Base-by-base conservation (phyloP, 2,888 invertebrate genomes). In the Drosophila helvetica region DNA sequence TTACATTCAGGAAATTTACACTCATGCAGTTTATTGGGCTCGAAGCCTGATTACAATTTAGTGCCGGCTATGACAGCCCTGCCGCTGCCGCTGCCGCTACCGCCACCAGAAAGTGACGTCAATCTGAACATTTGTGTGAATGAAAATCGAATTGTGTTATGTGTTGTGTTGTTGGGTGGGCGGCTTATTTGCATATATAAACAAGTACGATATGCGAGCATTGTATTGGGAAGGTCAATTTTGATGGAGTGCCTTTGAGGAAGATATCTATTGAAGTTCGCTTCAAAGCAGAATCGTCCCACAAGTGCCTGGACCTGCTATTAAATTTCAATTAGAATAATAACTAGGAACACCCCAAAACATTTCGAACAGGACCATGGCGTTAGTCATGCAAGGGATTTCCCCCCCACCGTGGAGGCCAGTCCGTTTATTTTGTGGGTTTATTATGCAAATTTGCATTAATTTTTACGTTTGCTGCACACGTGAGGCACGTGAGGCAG, bases 391-490 rank as follows among this genome's bases (percentile, higher is more conserved):
- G 85, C 82, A 78, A 87, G 71, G 22, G 33, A 19, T 59, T 59
- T 57, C 19, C 43, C 43, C 59, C 51, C 61, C 43, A 61, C 66
- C n/a, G n/a, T n/a, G n/a, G 69, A 73, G 74, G 55, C 58, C 47
- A 27, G 50, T 52, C 63, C 62, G 53, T 68, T 81, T 76, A 88
- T 84, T 86, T 64, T 75, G 65, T 77, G 73, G 75, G 78, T 89
- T 87, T 89, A 87, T 84, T 87, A 87, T 75, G 88, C 73, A 89
- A 87, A 89, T 87, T 78, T 71, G 67, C 79, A 84, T 84, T 89
- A 89, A 87, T 87, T 87, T 88, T 64, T 68, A n/a, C 63, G 70
- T 52, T 67, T 75, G 82, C 81, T 70, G 70, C 87, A 86, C 81
- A 75, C 54, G 70, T 72, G 87, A 88, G 81, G 25, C n/a, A n/a